Evolutionary conservation across 2,113 vertebrate species (phyloP), one percentile per base, ranked within the genome.

Genomic region (Actinemys pallida): DNA sequence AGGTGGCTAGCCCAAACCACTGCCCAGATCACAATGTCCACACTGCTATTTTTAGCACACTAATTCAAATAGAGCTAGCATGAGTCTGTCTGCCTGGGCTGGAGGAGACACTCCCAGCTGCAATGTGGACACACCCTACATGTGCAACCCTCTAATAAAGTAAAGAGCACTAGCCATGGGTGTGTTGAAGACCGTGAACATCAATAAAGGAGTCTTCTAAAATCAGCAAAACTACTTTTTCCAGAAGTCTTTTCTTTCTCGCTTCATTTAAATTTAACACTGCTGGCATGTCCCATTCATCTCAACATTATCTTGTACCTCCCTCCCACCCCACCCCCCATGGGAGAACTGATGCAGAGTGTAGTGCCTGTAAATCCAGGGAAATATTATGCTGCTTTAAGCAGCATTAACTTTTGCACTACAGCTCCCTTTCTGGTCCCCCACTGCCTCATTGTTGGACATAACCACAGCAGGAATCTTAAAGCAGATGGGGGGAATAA

Each of bases 401-500:
- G 59, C 62, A 69, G 31, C 62, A 69, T 69, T 69, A n/a, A 69
- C 9, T 90, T 69, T 94, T 88, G 20, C 89, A 65, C 52, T 35
- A 81, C 11, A 3, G 49, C 93, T 94, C 95, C 84, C 95, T 86
- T 45, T 29, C 76, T 50, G 54, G 84, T 87, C 84, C 91, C 90
- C 65, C 88, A 88, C 95, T 86, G 52, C 12, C 59, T 87, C 90
- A 45, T 57, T 93, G 49, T 9, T 86, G 85, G 78, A 94, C 56
- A 19, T 11, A 82, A 59, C 62, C 82, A 84, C 52, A 84, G 89
- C 93, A 83, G 56, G 22, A 86, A 88, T 87, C 82, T 87, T 93
- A 85, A 78, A 76, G 93, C 81, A 85, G 50, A 85, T 50, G 94
- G 81, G 29, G 90, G 96, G 93, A 90, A 94, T 96, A 94, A 88